A percentile compares a stretch with the other conserved stretches of the same genome.
Conservation (phyloP, 2,888 invertebrate genomes). For the Chymomyza fuscimana region DNA sequence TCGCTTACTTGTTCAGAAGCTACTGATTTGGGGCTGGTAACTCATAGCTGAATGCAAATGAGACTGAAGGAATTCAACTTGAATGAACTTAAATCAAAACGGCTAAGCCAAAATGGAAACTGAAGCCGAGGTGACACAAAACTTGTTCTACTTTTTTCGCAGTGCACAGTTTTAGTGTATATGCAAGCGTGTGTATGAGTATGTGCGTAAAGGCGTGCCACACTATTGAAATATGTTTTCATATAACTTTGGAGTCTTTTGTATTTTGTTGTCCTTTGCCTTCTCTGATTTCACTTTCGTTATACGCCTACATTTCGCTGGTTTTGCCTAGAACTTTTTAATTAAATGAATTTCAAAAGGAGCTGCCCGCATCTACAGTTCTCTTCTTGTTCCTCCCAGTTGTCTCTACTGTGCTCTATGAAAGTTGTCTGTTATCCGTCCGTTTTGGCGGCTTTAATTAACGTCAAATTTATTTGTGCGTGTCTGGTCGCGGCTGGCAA, state of each 20-base stretch:
- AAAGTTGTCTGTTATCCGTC: neutral
- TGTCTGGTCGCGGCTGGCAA: slow-evolving; percentile 11
- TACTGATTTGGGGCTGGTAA: no score
- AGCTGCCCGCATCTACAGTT: slow-evolving; percentile 25
- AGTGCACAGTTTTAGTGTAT: neutral
- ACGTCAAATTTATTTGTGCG: slow-evolving; percentile 19
- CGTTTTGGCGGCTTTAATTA: slow-evolving; percentile 17
- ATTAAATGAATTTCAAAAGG: slow-evolving; percentile 41
- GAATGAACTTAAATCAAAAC: no score
- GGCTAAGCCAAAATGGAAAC: no score
- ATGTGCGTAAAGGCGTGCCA: slow-evolving; percentile 48
- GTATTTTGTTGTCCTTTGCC: slow-evolving; percentile 24
- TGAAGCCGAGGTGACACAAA: neutral
- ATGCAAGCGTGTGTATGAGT: slow-evolving; percentile 9
- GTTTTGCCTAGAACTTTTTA: slow-evolving; percentile 20
- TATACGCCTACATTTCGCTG: slow-evolving; percentile 21
- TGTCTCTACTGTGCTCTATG: neutral
- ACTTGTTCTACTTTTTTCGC: neutral
- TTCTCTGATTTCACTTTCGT: slow-evolving; percentile 46
- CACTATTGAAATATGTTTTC: slow-evolving; percentile 70
- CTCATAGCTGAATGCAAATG: no score
- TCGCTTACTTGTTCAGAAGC: no score
- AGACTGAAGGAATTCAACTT: no score
- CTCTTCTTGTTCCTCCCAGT: neutral
- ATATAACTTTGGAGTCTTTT: slow-evolving; percentile 47